A percentile compares a stretch with the other conserved stretches of the same genome.
phyloP scores from a whole-genome alignment of 2,797 vertebrate species.

The Momotus momota region DNA sequence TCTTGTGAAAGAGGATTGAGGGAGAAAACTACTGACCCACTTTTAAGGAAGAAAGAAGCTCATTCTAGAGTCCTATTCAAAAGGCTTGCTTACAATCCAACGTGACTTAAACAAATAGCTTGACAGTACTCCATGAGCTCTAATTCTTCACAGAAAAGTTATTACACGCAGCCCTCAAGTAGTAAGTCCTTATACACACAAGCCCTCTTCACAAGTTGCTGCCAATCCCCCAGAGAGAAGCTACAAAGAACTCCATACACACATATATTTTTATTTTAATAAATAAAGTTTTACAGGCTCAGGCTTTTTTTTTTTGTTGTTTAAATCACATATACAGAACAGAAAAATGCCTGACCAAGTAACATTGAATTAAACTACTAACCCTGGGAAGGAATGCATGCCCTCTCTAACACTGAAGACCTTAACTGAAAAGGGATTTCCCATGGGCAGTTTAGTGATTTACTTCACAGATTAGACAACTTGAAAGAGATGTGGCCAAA shows the following conservation, averaged over 20 bases:
- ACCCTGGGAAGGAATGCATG: constrained; percentile 13
- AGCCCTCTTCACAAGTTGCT: background rate
- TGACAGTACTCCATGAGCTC: background rate
- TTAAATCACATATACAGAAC: constrained; percentile 74
- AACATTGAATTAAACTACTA: constrained; percentile 8
- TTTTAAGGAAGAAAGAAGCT: background rate
- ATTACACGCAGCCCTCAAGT: background rate
- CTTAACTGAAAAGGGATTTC: background rate
- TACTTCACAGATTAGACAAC: constrained; percentile 32
- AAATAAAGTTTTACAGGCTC: constrained; percentile 73
- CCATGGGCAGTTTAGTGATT: background rate
- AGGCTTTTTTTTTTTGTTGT: constrained; percentile 43
- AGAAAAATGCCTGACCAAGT: constrained; percentile 43
- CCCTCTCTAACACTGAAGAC: constrained; percentile 19
- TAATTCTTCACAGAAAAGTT: background rate
- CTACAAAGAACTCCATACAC: background rate
- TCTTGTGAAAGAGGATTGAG: background rate
- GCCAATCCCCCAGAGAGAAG: background rate
- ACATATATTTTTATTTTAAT: constrained; percentile 74
- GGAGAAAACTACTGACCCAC: background rate
- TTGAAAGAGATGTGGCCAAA: constrained; percentile 27
- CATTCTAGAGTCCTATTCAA: background rate
- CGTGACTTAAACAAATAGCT: fast-evolving
- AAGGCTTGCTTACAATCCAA: background rate
- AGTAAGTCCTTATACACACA: background rate